A percentile compares a stretch with the other conserved stretches of the same genome.
Conservation (phyloP, 1,140 invertebrate species). For the Calosoma granatense region DNA sequence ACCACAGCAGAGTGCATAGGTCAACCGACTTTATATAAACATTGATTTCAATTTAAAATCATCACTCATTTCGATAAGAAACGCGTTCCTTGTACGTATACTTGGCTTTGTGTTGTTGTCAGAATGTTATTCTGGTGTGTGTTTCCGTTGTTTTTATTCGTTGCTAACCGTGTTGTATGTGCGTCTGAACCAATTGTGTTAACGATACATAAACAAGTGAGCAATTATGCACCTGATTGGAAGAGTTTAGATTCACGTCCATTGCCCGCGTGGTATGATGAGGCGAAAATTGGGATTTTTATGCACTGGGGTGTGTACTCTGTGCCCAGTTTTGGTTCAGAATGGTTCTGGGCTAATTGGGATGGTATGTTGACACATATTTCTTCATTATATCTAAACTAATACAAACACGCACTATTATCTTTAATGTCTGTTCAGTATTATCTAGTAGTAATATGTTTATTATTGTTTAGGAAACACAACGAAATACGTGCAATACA, state of each 20-base stretch:
- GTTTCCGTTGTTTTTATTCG: background rate
- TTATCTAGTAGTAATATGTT: background rate
- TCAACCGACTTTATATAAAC: background rate
- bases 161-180: background rate
- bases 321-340: slow-evolving; percentile 72
- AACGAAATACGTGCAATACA: slow-evolving; percentile 44
- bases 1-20: background rate
- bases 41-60: background rate
- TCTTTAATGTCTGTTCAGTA: background rate
- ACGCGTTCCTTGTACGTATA: no score
- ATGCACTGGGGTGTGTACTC: slow-evolving; percentile 90
- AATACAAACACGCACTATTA: background rate
- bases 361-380: slow-evolving; percentile 50
- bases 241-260: slow-evolving; percentile 71
- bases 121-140: background rate
- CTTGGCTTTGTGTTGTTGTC: background rate
- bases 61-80: background rate
- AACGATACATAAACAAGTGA: background rate
- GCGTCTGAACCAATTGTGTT: background rate
- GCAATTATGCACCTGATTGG: slow-evolving; percentile 60
- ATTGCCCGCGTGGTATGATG: slow-evolving; percentile 79
- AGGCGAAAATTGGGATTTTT: slow-evolving; percentile 86
- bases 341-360: slow-evolving; percentile 85
- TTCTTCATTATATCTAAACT: background rate
- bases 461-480: slow-evolving; percentile 12